Evolutionary conservation across 92 coral and sea anemone genomes (phyloP).

Genomic region (Zoanthus sansibaricus): DNA sequence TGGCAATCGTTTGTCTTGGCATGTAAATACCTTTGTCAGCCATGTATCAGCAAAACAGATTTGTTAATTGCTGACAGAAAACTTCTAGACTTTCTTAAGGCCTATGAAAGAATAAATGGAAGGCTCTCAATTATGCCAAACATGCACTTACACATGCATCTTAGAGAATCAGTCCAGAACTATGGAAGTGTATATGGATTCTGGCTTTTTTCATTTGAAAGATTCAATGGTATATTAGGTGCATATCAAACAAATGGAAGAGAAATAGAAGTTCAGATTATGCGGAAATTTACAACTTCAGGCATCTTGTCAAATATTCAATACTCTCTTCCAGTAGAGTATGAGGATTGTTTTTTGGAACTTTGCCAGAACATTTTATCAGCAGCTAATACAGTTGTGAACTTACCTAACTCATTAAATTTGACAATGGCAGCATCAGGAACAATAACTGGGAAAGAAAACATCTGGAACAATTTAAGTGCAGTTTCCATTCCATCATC

Average conservation of each 20-base stretch:
- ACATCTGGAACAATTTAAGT: conserved; percentile 40
- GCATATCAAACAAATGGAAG: conserved; percentile 42
- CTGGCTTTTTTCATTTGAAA: conserved; percentile 53
- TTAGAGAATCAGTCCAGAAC: conserved; percentile 43
- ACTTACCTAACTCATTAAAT: conserved; percentile 1
- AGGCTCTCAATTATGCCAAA: conserved; percentile 35
- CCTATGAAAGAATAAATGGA: conserved; percentile 48
- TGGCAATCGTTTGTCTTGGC: conserved; percentile 20
- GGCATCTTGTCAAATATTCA: conserved; percentile 45
- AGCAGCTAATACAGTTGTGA: background rate
- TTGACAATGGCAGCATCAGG: conserved; percentile 35
- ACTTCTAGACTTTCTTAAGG: conserved; percentile 46
- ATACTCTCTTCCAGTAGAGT: conserved; percentile 43
- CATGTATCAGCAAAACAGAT: background rate
- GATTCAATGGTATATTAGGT: conserved; percentile 43
- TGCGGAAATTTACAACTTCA: conserved; percentile 45
- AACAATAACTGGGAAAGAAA: conserved; percentile 21
- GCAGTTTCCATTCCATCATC: conserved; percentile 15
- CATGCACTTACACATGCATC: conserved; percentile 53
- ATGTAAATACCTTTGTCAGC: too few relatives aligned
- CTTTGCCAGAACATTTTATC: conserved; percentile 23
- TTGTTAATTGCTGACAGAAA: conserved; percentile 38
- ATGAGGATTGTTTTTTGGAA: conserved; percentile 39
- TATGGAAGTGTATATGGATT: conserved; percentile 52
- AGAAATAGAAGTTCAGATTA: conserved; percentile 45